These are phyloP conservation scores for Triplophysa tibetana DNA, from an alignment of 2,113 vertebrate species.

Conservation along the genomic window DNA sequence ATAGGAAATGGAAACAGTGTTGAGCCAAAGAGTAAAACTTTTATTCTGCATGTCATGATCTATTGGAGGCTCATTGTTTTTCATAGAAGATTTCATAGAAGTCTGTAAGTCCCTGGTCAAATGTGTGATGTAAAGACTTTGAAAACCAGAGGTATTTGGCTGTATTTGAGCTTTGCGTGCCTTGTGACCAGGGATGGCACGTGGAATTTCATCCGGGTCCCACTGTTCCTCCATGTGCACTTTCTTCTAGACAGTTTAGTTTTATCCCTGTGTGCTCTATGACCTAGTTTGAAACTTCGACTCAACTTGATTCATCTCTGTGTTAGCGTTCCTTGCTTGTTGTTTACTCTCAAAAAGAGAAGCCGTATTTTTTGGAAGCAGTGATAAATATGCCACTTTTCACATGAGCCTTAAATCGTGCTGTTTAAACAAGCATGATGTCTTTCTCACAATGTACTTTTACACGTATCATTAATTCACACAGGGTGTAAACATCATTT, in stretches of 20 bases:
- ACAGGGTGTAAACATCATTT: not conserved
- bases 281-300: conserved; percentile 53
- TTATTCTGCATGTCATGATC: conserved; percentile 22
- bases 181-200: not conserved
- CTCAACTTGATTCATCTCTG: conserved; percentile 35
- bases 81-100: conserved; percentile 39
- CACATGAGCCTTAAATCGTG: not conserved
- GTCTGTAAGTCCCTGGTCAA: conserved; percentile 3
- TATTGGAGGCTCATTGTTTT: conserved; percentile 33
- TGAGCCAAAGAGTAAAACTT: conserved; percentile 27
- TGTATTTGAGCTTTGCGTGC: not conserved
- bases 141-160: not conserved
- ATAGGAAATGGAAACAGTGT: conserved; percentile 3
- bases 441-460: not conserved
- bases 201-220: conserved; percentile 19
- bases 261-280: conserved; percentile 42
- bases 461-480: conserved; percentile 10
- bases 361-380: not conserved
- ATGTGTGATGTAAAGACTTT: conserved; percentile 16
- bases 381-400: conserved; percentile 7
- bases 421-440: conserved; percentile 1
- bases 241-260: conserved; percentile 42
- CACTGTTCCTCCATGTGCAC: conserved; percentile 16
- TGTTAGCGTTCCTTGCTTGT: conserved; percentile 28
- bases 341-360: conserved; percentile 35